phyloP scores from a whole-genome alignment of 1,140 invertebrate species.

The Neodiprion lecontei region DNA sequence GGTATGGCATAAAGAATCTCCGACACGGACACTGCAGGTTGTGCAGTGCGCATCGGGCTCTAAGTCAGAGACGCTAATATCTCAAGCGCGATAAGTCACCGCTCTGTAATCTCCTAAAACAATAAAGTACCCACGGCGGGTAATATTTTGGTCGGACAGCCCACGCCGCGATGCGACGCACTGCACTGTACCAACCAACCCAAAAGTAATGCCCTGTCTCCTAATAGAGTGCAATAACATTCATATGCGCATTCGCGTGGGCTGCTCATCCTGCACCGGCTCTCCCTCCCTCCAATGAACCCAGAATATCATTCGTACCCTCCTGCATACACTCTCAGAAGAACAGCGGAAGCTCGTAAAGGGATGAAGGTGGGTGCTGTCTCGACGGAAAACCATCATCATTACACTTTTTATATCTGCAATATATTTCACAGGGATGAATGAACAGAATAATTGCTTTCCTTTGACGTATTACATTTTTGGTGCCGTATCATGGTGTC shows the following conservation, averaged over 20 bases:
- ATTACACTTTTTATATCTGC: no score
- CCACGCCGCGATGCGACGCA: background rate
- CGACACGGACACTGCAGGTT: no score
- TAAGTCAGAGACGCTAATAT: background rate
- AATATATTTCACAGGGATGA: no score
- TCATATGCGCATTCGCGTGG: constrained; percentile 9
- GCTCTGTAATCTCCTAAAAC: constrained; percentile 12
- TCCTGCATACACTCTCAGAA: no score
- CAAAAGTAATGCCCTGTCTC: constrained; percentile 17
- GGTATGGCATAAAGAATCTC: no score
- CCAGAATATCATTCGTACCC: background rate
- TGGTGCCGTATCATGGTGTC: no score
- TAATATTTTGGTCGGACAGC: background rate
- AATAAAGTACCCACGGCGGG: background rate
- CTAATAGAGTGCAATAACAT: constrained; percentile 17
- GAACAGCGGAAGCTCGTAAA: no score
- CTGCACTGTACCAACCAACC: background rate
- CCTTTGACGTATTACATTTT: no score
- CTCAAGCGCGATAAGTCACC: constrained; percentile 6
- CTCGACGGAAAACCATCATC: no score
- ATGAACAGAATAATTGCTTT: no score
- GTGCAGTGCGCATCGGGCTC: background rate
- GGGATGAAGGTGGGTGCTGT: no score
- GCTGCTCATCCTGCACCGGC: background rate
- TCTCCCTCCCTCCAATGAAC: background rate